Conservation (phyloP, 2,113 vertebrate genomes). For the Tonatia bakeri region DNA sequence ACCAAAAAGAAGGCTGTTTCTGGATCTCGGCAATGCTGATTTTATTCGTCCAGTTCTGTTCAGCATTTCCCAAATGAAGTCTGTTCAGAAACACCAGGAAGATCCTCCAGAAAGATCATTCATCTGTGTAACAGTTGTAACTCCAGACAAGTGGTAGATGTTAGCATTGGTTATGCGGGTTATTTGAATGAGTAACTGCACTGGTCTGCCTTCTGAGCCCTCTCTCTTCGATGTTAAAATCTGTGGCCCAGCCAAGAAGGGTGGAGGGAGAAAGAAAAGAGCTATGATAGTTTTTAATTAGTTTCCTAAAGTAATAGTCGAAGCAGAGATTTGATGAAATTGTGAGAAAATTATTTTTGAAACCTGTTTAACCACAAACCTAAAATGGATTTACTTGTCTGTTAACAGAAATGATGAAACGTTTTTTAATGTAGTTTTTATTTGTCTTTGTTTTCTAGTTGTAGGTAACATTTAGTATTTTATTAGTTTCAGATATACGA, state of each 20-base stretch:
- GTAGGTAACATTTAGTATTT: background rate
- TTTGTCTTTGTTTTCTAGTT: background rate
- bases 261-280: background rate
- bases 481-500: background rate
- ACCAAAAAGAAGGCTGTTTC: constrained; percentile 21
- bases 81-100: constrained; percentile 7
- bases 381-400: constrained; percentile 31
- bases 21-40: constrained; percentile 24
- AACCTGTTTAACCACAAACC: background rate
- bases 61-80: background rate
- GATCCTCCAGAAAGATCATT: background rate
- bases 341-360: constrained; percentile 10
- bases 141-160: background rate
- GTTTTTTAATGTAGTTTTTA: background rate
- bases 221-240: background rate
- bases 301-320: background rate
- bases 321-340: background rate
- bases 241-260: background rate
- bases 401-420: constrained; percentile 2
- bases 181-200: background rate
- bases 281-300: background rate
- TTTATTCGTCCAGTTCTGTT: constrained; percentile 7
- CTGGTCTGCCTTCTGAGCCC: background rate
- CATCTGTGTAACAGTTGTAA: background rate
- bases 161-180: background rate